These are phyloP conservation scores for Liasis olivaceus DNA, from an alignment of 2,797 vertebrate species.

Conservation along the genomic window DNA sequence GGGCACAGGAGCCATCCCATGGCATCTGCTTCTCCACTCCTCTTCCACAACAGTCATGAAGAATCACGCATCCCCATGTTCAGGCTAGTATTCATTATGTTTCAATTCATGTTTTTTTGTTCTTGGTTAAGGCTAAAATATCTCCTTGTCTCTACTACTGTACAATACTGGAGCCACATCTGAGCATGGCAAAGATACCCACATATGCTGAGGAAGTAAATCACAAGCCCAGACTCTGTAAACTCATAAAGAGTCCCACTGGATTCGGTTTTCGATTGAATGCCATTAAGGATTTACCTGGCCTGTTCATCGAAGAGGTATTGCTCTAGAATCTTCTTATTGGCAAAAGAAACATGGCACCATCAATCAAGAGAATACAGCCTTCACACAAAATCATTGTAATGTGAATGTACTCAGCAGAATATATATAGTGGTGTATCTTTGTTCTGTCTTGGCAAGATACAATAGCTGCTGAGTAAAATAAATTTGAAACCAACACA, in stretches of 20 bases:
- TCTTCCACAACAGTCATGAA: not conserved
- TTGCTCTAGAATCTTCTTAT: not conserved
- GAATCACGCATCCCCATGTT: not conserved
- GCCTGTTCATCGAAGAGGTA: constrained; percentile 87
- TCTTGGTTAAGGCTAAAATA: constrained; percentile 78
- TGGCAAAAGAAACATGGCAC: not conserved
- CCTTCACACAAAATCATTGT: not conserved
- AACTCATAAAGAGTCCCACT: constrained; percentile 77
- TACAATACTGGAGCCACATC: constrained; percentile 66
- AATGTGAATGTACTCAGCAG: not conserved
- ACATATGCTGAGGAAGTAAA: constrained; percentile 52
- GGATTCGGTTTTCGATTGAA: constrained; percentile 92
- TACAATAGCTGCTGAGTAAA: not conserved
- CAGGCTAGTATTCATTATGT: not conserved
- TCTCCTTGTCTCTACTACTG: constrained; percentile 84
- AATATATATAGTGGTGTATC: not conserved
- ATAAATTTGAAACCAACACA: not conserved
- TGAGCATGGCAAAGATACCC: constrained; percentile 54
- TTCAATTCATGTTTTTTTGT: not conserved
- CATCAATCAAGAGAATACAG: not conserved
- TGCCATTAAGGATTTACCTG: constrained; percentile 78
- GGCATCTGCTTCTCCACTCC: not conserved
- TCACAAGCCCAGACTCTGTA: constrained; percentile 85
- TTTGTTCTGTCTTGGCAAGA: not conserved
- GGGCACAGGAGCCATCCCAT: not conserved